These are phyloP conservation scores for Xylocampa areola DNA, from an alignment of 2,888 invertebrate genomes.

Conservation along the genomic window DNA sequence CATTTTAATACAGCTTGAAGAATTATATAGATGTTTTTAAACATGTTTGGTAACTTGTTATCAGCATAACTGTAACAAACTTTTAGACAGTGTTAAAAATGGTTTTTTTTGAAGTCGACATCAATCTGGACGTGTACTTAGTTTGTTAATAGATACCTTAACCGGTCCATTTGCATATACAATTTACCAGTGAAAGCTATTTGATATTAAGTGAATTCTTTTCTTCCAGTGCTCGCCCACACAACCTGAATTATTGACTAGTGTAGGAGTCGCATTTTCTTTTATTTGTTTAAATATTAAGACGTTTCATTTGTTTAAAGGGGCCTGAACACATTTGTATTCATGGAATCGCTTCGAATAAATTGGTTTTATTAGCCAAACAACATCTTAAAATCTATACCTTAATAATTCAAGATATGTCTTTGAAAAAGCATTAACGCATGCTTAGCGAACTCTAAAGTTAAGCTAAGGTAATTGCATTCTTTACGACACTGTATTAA, in stretches of 20 bases:
- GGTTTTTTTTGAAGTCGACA: constrained; percentile 34
- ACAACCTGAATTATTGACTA: constrained; percentile 15
- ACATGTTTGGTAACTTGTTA: constrained; percentile 35
- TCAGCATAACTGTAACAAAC: constrained; percentile 30
- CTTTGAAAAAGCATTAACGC: no score
- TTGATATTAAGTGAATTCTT: constrained; percentile 50
- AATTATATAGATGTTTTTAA: constrained; percentile 15
- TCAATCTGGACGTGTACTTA: constrained; percentile 46
- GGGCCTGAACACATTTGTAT: constrained; percentile 19
- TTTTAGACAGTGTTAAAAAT: constrained; percentile 32
- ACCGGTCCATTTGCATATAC: constrained; percentile 53
- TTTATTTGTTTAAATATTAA: constrained; percentile 33
- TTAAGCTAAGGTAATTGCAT: no score
- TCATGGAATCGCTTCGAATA: constrained; percentile 6
- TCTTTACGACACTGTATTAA: no score
- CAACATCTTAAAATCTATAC: constrained; percentile 7
- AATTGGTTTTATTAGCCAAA: constrained; percentile 3
- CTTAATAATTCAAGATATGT: no score
- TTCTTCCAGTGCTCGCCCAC: constrained; percentile 41
- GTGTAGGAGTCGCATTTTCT: constrained; percentile 17
- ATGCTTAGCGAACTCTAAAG: no score
- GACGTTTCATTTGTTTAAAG: constrained; percentile 20
- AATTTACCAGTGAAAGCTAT: constrained; percentile 52
- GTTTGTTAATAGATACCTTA: constrained; percentile 50
- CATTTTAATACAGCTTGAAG: constrained; percentile 15